Conservation (phyloP, 1,140 invertebrate species). For the Protaetia brevitarsis region DNA sequence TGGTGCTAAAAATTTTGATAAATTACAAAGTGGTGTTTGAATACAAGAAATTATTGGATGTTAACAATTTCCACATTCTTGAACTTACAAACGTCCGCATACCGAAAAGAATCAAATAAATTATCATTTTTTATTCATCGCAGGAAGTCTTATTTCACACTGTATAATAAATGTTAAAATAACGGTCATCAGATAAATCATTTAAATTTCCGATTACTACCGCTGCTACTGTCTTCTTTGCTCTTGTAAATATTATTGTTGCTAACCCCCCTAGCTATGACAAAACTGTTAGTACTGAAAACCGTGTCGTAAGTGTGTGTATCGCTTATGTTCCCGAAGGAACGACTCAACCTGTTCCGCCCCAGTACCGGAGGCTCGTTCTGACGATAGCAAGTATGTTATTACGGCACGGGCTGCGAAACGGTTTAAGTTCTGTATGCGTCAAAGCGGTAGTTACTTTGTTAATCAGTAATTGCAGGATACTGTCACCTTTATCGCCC, state of each 20-base stretch:
- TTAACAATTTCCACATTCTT: no score
- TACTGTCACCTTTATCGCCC: conserved; percentile 32
- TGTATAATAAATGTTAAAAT: no score
- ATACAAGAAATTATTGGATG: no score
- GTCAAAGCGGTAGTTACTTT: conserved; percentile 40
- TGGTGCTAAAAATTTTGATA: no score
- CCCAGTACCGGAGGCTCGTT: conserved; percentile 38
- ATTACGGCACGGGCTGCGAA: conserved; percentile 38
- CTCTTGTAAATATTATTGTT: conserved; percentile 24
- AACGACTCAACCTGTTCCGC: conserved; percentile 42
- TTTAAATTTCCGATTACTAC: background rate
- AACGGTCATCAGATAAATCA: no score
- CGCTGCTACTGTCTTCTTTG: background rate
- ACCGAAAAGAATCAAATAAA: no score
- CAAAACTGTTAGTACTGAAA: conserved; percentile 47
- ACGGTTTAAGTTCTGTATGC: conserved; percentile 37
- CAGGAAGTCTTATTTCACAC: no score
- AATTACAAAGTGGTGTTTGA: no score
- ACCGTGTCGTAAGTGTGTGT: conserved; percentile 49
- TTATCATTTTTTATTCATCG: no score
- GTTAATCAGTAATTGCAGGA: conserved; percentile 41
- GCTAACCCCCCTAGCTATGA: conserved; percentile 43
- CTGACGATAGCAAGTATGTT: conserved; percentile 44
- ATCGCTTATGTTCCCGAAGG: conserved; percentile 46
- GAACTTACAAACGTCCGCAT: no score